Conservation (phyloP, 2,888 invertebrate genomes). For the Parasteatoda lunata region DNA sequence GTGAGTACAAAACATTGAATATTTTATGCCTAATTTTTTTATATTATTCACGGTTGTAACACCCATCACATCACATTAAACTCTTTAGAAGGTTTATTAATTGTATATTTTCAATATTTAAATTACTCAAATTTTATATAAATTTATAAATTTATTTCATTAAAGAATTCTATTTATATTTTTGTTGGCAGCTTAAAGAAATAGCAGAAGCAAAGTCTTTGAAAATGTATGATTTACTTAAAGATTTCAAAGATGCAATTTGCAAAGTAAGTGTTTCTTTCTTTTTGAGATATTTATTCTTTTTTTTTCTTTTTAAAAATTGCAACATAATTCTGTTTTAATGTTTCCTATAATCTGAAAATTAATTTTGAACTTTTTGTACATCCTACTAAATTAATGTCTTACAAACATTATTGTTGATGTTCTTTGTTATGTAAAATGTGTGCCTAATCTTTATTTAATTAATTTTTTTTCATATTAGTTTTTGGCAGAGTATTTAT, state of each 20-base stretch:
- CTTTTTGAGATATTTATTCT: not conserved
- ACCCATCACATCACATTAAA: too few species aligned
- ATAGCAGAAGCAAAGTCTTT: conserved; percentile 46
- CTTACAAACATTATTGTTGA: not conserved
- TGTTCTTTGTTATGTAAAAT: not conserved
- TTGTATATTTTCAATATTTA: too few species aligned
- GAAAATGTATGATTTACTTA: conserved; percentile 56
- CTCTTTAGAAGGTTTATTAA: too few species aligned
- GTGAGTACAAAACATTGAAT: too few species aligned
- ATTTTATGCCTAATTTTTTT: too few species aligned
- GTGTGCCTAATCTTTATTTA: not conserved
- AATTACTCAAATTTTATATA: not conserved
- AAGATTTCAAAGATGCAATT: conserved; percentile 58
- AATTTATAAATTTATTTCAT: not conserved
- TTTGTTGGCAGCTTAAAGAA: conserved; percentile 45
- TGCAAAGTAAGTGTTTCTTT: conserved; percentile 44
- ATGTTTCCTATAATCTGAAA: not conserved
- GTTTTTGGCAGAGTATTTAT: conserved; percentile 53
- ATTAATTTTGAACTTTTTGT: not conserved
- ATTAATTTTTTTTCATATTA: not conserved
- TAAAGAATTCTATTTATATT: too few species aligned
- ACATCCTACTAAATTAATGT: not conserved
- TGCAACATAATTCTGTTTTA: not conserved
- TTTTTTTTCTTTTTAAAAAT: not conserved
- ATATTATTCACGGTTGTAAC: too few species aligned